Evolutionary conservation across 1,140 invertebrate species (phyloP).

Genomic region (Bombus superbus): DNA sequence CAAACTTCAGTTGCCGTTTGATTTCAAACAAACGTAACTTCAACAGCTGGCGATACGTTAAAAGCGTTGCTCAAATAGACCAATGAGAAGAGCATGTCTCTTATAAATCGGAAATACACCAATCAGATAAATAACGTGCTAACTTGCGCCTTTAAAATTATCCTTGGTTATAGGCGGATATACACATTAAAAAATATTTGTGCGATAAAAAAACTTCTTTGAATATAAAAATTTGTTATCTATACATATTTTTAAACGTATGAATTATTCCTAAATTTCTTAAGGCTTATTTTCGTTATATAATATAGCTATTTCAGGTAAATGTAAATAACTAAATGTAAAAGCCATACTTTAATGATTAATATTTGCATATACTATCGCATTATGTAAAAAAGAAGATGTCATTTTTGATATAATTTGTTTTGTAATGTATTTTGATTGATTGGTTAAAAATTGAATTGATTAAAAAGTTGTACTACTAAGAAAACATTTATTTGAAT

Average conservation of each 20-base stretch:
- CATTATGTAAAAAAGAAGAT: neutral
- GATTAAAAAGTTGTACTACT: neutral
- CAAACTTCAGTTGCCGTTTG: slow-evolving; percentile 73
- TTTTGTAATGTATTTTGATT: neutral
- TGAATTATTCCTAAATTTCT: neutral
- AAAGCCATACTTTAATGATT: neutral
- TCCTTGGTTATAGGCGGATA: neutral
- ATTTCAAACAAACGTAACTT: slow-evolving; percentile 74
- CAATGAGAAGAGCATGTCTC: slow-evolving; percentile 47
- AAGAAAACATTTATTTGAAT: neutral
- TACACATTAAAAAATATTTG: neutral
- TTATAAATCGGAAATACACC: slow-evolving; percentile 24
- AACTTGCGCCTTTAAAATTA: slow-evolving; percentile 12
- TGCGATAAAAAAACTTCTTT: neutral
- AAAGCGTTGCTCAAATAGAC: slow-evolving; percentile 64
- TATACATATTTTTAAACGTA: neutral
- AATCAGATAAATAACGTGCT: slow-evolving; percentile 26
- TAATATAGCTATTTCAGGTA: neutral
- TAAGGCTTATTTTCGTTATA: neutral
- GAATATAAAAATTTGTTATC: neutral
- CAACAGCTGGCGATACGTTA: slow-evolving; percentile 77
- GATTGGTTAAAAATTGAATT: neutral
- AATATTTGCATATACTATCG: neutral
- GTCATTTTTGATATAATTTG: neutral
- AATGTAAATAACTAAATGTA: neutral